A percentile compares a stretch with the other conserved stretches of the same genome.
These are phyloP conservation scores for Chelidonichthys spinosus DNA, from an alignment of 2,797 vertebrate genomes.

Conservation along the genomic window DNA sequence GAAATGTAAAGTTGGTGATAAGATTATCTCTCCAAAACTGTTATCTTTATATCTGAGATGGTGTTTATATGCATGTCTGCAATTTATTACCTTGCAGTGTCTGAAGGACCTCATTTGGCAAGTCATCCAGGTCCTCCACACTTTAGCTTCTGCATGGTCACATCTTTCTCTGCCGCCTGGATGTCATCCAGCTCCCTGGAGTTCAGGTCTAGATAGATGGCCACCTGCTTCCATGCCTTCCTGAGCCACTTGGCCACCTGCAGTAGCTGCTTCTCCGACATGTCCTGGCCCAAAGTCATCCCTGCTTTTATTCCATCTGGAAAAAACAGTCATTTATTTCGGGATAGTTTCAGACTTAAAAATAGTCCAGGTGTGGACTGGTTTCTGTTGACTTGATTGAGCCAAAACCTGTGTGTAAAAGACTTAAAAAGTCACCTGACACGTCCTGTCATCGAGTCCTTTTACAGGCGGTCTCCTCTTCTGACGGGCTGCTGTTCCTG, in stretches of 20 bases:
- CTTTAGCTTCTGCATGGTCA: slow-evolving; percentile 83
- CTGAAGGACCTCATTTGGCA: slow-evolving; percentile 78
- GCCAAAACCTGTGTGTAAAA: neutral
- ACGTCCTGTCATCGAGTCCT: slow-evolving; percentile 70
- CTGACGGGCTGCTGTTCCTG: slow-evolving; percentile 78
- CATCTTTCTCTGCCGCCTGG: slow-evolving; percentile 74
- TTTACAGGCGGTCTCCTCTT: slow-evolving; percentile 81
- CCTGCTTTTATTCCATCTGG: slow-evolving; percentile 72
- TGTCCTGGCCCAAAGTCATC: slow-evolving; percentile 32
- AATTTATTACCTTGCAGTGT: slow-evolving; percentile 78
- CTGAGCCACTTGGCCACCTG: slow-evolving; percentile 84
- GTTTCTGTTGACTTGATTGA: neutral
- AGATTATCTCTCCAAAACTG: no score
- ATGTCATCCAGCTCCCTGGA: slow-evolving; percentile 83
- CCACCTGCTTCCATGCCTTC: slow-evolving; percentile 86
- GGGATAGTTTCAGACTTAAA: slow-evolving; percentile 1
- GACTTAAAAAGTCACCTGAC: slow-evolving; percentile 73
- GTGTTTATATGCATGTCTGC: neutral
- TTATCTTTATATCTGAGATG: neutral
- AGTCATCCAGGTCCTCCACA: slow-evolving; percentile 72
- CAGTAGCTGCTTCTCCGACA: slow-evolving; percentile 87
- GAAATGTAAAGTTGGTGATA: no score
- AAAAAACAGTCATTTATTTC: slow-evolving; percentile 14
- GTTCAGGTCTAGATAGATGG: slow-evolving; percentile 83
- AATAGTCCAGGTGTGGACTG: neutral